Base-by-base conservation (phyloP, 2,888 invertebrate species). In the Apamea sordens region DNA sequence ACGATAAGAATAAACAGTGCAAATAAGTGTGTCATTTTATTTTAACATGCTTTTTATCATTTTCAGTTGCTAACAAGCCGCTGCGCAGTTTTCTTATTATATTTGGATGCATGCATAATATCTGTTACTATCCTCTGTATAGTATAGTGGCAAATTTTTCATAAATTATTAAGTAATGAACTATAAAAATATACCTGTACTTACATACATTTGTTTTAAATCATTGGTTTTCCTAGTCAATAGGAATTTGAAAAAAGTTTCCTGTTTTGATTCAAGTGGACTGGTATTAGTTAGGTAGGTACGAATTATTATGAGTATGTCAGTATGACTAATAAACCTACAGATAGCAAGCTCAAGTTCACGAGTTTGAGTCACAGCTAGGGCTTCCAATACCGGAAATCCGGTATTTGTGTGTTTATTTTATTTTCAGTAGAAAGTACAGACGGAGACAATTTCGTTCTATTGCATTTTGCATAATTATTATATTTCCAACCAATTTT, bases 1-100 rank as follows among this genome's bases (percentile, higher is more conserved):
- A 90, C 90, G 53, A 89, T 92, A 92, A 93, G 92, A 94, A 93
- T 95, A 96, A 95, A 96, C 93, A 94, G 94, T 95, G 95, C 93
- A 93, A 94, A 89, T 70, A 79, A 80, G 90, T 89, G 84, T 73
- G 77, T 77, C 6, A 64, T 28, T 81, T 85, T 59, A 77, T 81
- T 81, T 77, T 8, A 61, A 56, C 24, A 56, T 28, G 13, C 24
- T 1, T 67, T 68, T 56, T 76, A 44, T 44, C 61, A 61, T 67
- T 59, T 61, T 41, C 65, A 53, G 18, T 69, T 36, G 11, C 6
- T 32, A 18, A 41, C 47, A 56, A 36, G 8, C 18, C 0, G 0
- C 5, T 41, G 53, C 7, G 6, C 15, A 15, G 0, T 50, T 61
- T 18, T 41, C 10, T 13, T 61, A 21, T n/a, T 32, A 61, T 4